Evolutionary conservation across 2,797 vertebrate species (phyloP), one percentile per base, ranked within the genome.

Genomic region (Silurus aristotelis): DNA sequence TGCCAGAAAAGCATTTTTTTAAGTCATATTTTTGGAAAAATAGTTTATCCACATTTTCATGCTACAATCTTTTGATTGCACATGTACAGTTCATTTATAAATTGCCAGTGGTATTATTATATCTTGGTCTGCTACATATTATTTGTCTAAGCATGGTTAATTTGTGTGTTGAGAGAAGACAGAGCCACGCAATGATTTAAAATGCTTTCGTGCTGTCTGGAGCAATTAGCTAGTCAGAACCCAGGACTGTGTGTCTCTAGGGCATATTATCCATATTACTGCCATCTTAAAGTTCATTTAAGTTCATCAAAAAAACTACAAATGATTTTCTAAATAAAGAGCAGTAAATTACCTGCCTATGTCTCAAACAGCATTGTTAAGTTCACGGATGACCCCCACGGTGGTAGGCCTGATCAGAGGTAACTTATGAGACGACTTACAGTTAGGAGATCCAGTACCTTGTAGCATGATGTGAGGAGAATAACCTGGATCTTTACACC

Each of bases 191-290:
- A n/a, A 70, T 75, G 55, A 43, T 78, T 83, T 60, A 84, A 87
- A 55, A 72, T 84, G 81, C 64, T 85, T 67, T 88, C 68, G 71
- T 48, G 60, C 66, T 83, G 82, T 81, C 56, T 55, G 31, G 68
- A 85, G 15, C 25, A 66, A 89, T 87, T 83, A 87, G 75, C 46
- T 12, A 80, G 77, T 38, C 80, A 79, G 84, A 79, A 79, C 27
- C 67, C 87, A 75, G 82, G 83, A 84, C 72, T 79, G 27, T 70
- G 63, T 52, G 22, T 73, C 1, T 27, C 12, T 75, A 56, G 22
- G 6, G 20, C 22, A 55, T 27, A 25, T 56, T 31, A 27, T 76
- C 15, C 1, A 31, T 38, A 61, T 63, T 46, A 46, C 25, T 58
- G 55, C 27, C 55, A 60, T 60, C 25, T n/a, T 20, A 9, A 2